Conservation (phyloP, 2,888 invertebrate genomes). For the Leucophora obtusa region DNA sequence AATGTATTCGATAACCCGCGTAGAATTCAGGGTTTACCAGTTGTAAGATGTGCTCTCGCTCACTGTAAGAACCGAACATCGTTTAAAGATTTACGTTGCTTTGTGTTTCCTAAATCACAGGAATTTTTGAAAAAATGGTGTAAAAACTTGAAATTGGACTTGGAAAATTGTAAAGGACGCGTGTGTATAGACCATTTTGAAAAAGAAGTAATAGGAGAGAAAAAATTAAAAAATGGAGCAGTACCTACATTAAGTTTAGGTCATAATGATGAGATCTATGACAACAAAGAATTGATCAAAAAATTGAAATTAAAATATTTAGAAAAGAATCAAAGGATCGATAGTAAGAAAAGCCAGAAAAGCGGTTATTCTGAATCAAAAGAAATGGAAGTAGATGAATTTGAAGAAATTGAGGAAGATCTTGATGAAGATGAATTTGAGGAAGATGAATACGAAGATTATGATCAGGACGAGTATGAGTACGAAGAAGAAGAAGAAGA, state of each 20-base stretch:
- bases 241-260: conserved; percentile 73
- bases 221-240: conserved; percentile 71
- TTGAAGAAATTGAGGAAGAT: conserved; percentile 32
- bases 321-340: conserved; percentile 28
- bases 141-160: conserved; percentile 69
- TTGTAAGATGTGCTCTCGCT: conserved; percentile 70
- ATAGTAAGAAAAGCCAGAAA: conserved; percentile 2
- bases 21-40: conserved; percentile 68
- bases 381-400: conserved; percentile 39
- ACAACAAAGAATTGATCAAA: conserved; percentile 69
- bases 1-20: conserved; percentile 73
- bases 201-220: conserved; percentile 69
- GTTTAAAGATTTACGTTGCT: conserved; percentile 70
- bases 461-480: conserved; percentile 38
- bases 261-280: conserved; percentile 69
- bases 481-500: conserved; percentile 40
- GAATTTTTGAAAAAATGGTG: conserved; percentile 70
- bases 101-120: conserved; percentile 70
- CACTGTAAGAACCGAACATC: conserved; percentile 70
- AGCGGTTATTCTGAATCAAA: conserved; percentile 5
- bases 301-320: conserved; percentile 35
- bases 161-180: conserved; percentile 69
- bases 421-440: conserved; percentile 66
- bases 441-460: conserved; percentile 59
- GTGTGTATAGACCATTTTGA: conserved; percentile 73